Percentiles rank a stretch among this genome's conserved stretches.
These are phyloP conservation scores for Gephyroberyx darwinii DNA, from an alignment of 2,797 vertebrate species.

Conservation along the genomic window DNA sequence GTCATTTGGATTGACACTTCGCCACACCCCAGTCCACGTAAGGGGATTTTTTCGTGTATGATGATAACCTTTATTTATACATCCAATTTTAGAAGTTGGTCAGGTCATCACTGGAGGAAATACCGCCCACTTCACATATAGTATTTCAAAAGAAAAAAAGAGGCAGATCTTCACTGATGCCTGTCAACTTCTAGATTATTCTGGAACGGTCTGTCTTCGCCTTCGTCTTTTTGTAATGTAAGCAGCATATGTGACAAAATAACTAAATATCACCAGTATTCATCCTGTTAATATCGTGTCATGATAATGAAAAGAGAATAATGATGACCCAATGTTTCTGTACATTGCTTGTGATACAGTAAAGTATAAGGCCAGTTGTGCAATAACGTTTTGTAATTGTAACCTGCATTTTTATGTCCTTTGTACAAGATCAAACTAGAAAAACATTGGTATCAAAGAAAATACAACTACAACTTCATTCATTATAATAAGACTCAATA, in stretches of 20 bases:
- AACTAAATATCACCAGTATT: not conserved
- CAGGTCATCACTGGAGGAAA: conserved; percentile 8
- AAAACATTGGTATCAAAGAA: conserved; percentile 35
- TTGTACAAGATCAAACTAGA: conserved; percentile 24
- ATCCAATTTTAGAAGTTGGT: not conserved
- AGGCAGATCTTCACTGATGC: not conserved
- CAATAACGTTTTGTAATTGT: not conserved
- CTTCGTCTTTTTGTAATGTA: not conserved
- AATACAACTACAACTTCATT: conserved; percentile 36
- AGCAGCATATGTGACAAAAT: not conserved
- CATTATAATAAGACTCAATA: conserved; percentile 34
- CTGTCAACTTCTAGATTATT: not conserved
- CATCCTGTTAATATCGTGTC: not conserved
- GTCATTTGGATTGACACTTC: not conserved
- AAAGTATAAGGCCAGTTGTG: not conserved
- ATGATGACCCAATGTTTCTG: not conserved
- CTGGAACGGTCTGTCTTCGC: not conserved
- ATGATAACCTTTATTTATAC: conserved; percentile 23
- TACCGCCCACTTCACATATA: not conserved
- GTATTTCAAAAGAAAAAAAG: not conserved
- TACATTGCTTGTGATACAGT: not conserved
- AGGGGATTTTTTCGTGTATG: conserved; percentile 36
- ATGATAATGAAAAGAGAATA: conserved; percentile 17
- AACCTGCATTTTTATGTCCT: conserved; percentile 25
- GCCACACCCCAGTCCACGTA: conserved; percentile 56